phyloP scores from a whole-genome alignment of 2,888 invertebrate genomes.

The Osmoderma eremita region DNA sequence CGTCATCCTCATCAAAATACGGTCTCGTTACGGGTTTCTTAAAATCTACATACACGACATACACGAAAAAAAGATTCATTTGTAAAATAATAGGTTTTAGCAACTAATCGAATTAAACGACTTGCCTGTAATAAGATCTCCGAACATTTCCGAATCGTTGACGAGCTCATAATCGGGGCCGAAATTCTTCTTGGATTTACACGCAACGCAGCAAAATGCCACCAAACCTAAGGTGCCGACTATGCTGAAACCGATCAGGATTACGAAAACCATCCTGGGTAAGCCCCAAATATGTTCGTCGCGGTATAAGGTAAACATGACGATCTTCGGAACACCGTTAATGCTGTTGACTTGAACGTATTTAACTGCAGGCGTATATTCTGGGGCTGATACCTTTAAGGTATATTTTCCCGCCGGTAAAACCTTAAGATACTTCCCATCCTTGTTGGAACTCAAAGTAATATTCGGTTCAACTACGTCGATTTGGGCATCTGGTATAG shows the following conservation, averaged over 20 bases:
- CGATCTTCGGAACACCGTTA: constrained; percentile 66
- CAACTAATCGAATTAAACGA: too few relatives aligned
- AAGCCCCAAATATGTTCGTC: constrained; percentile 79
- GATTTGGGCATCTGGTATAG: constrained; percentile 67
- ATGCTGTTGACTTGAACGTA: constrained; percentile 59
- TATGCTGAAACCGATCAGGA: constrained; percentile 72
- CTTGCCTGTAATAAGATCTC: constrained; percentile 27
- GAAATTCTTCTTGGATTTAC: constrained; percentile 66
- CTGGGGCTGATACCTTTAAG: constrained; percentile 68
- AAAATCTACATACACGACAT: constrained; percentile 46
- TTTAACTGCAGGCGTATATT: constrained; percentile 69
- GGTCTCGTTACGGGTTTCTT: constrained; percentile 65
- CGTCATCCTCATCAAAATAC: constrained; percentile 78
- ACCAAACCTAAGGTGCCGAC: constrained; percentile 66
- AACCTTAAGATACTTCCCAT: constrained; percentile 66
- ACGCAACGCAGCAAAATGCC: constrained; percentile 69
- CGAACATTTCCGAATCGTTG: constrained; percentile 39
- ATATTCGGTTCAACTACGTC: constrained; percentile 63
- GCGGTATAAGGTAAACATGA: constrained; percentile 74
- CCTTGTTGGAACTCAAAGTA: constrained; percentile 59
- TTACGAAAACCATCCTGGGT: constrained; percentile 80
- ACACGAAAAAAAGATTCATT: background rate
- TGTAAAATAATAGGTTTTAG: background rate
- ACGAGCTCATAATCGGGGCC: constrained; percentile 65
- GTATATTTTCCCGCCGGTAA: constrained; percentile 66